Conservation (phyloP, 2,888 invertebrate species). For the Isoperla grammatica region DNA sequence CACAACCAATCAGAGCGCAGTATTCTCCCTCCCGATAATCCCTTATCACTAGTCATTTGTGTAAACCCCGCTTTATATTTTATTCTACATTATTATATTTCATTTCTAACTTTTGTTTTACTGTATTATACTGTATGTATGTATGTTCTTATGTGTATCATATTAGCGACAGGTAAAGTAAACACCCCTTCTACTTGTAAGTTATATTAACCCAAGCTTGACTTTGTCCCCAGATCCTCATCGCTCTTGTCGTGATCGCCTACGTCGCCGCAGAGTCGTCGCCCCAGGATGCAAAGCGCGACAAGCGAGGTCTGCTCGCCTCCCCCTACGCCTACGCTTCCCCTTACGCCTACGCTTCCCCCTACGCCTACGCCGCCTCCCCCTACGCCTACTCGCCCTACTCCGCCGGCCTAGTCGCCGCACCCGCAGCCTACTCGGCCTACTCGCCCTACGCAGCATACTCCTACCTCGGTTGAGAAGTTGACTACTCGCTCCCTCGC, state of each 20-base stretch:
- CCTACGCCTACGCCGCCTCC: conserved; percentile 18
- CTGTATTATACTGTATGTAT: too few species aligned
- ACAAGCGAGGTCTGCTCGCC: conserved; percentile 19
- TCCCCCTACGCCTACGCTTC: conserved; percentile 19
- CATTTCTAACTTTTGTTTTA: too few species aligned
- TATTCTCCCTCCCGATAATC: too few species aligned
- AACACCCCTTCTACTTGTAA: too few species aligned
- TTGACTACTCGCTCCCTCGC: background rate
- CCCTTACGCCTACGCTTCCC: conserved; percentile 18
- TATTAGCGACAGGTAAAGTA: too few species aligned
- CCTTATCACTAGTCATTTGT: too few species aligned
- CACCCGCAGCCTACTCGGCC: conserved; percentile 5
- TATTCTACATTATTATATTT: too few species aligned
- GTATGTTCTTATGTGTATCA: too few species aligned
- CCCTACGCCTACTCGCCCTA: conserved; percentile 13
- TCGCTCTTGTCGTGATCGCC: conserved; percentile 3
- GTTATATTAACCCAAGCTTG: too few species aligned
- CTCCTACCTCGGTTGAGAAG: conserved; percentile 20
- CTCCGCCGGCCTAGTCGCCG: conserved; percentile 14
- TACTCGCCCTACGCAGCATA: conserved; percentile 16
- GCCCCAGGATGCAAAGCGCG: conserved; percentile 12
- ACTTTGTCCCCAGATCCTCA: background rate
- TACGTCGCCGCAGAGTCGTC: conserved; percentile 6
- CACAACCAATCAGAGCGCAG: too few species aligned
- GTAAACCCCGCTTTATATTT: too few species aligned